Base-by-base conservation (phyloP, 2,113 vertebrate species). In the Grantiella picta region DNA sequence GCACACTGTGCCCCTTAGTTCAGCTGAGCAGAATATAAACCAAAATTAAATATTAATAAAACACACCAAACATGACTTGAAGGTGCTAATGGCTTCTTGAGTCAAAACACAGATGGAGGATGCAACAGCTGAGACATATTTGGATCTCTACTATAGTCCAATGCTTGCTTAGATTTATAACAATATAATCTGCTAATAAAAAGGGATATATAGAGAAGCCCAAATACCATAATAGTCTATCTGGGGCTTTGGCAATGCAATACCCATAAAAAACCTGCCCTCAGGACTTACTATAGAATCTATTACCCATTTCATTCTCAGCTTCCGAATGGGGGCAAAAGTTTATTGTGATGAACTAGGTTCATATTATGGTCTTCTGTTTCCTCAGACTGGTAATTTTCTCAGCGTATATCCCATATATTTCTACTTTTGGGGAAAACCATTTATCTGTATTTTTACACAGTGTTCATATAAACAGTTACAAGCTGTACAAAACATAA, bases 161-260 rank as follows among this genome's bases (percentile, higher is more conserved):
- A 42, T 1, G 2, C 63, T 91, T 61, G 35, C 89, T 93, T 93
- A 84, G 90, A 90, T 97, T 96, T 95, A 93, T 92, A 89, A 89
- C 83, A 94, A 79, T 70, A 92, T 59, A 91, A 96, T 95, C 90
- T 94, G 63, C 85, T 93, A 97, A 90, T 94, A 95, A 97, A 96
- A 95, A 90, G 73, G 75, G 73, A 95, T 95, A 93, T 93, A 94
- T 86, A 80, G 88, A 92, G 84, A 86, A 85, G 78, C 68, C 86
- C 90, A 95, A 95, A 94, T 75, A 88, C 81, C 29, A 2, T 86
- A 79, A 96, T 69, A 93, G 79, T 69, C 92, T 95, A 35, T 87
- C 15, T 84, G 83, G 77, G 73, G 73, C 78, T 91, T 87, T 95
- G 84, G 71, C 79, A 92, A 73, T 70, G 53, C 66, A 94, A 65